Base-by-base conservation (phyloP, 2,888 invertebrate species). In the Tanaodytes sp. region DNA sequence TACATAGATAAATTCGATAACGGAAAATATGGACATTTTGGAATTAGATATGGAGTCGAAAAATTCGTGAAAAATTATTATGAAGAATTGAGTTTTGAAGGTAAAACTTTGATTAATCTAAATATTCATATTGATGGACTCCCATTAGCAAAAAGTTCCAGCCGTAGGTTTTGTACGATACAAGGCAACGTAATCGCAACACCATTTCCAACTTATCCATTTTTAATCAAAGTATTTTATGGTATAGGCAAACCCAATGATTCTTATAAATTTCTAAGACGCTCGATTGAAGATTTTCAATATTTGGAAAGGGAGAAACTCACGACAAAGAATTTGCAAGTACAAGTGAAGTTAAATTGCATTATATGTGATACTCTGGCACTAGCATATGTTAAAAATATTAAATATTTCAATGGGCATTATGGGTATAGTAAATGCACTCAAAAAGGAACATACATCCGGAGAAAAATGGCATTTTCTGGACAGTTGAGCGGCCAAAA, bases 1-100 rank as follows among this genome's bases (percentile, higher is more conserved):
- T 37, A 27, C 8, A 51, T 67, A 14, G 27, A 49, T 2, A 2
- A 3, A 33, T 16, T 49, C 16, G 49, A 30, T 16, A 37, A 49
- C 14, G 59, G 69, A 12, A 62, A 63, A 27, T 62, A 68, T 30
- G 49, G 45, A 11, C 63, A 68, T 49, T 52, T 61, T 16, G 68
- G 58, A 9, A 9, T 63, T n/a, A 30, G 42, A 9, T 45, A 51
- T 8, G 57, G 58, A 39, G 51, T 58, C 8, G 8, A 49, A n/a
- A 15, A 20, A 23, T 33, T 33, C 18, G 1, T 59, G 4, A 39
- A 40, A 40, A 58, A 46, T 20, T 30, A 58, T 46, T 18, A 12
- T 6, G 5, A 33, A n/a, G n/a, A 12, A 33, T 39, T 46, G 3
- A 33, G 9, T 6, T 6, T 6, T 4, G 3, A 20, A 9, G 18